Evolutionary conservation across 2,888 invertebrate species (phyloP).

Genomic region (Adineta ricciae): DNA sequence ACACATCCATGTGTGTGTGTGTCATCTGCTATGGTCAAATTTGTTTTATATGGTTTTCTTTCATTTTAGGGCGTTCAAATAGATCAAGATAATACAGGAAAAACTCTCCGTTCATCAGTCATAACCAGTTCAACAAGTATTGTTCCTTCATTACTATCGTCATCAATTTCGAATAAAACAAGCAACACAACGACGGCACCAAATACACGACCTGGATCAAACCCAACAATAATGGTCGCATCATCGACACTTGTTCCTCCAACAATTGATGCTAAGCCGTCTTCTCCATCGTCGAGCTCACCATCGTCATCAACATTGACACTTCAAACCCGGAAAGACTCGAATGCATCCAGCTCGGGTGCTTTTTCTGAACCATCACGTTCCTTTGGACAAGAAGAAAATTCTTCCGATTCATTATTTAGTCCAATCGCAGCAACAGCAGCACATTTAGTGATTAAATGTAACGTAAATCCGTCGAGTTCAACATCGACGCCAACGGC

Average conservation of each 20-base stretch:
- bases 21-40: neutral
- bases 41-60: neutral
- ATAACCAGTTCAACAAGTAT: neutral
- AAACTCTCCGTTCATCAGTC: neutral
- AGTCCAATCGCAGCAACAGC: neutral
- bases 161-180: neutral
- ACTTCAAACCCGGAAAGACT: neutral
- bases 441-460: constrained; percentile 18
- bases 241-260: neutral
- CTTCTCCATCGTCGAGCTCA: neutral
- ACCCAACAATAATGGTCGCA: neutral
- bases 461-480: neutral
- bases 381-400: neutral
- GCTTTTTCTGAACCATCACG: constrained; percentile 4
- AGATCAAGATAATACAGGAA: neutral
- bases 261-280: neutral
- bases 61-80: neutral
- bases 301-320: neutral
- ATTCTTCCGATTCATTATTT: neutral
- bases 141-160: neutral
- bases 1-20: no score
- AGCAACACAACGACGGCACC: neutral
- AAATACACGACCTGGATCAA: neutral
- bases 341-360: neutral
- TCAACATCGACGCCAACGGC: neutral